phyloP scores from a whole-genome alignment of 2,113 vertebrate species.

The Sylvietta virens region DNA sequence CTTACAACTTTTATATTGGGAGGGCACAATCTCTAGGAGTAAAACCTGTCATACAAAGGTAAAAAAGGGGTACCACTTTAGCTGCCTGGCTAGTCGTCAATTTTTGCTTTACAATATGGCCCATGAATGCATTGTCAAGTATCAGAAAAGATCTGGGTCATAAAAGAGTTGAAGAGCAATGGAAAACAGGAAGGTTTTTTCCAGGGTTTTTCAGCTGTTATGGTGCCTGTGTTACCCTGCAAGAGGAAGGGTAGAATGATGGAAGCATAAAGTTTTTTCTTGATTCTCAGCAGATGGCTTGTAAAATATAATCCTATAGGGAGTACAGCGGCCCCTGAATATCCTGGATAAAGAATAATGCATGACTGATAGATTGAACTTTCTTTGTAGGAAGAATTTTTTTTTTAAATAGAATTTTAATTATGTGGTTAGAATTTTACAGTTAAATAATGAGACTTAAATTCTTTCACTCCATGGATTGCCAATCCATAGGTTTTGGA shows the following conservation, averaged over 20 bases:
- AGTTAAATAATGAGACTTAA: background rate
- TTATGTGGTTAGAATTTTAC: background rate
- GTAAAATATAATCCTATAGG: slow-evolving; percentile 4
- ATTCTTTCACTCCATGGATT: background rate
- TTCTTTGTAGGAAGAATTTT: background rate
- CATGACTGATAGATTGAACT: background rate
- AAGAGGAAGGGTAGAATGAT: background rate
- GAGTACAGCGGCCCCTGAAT: background rate
- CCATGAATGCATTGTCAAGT: background rate
- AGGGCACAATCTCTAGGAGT: background rate
- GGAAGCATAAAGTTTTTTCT: background rate
- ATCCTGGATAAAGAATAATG: background rate
- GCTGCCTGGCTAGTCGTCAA: background rate
- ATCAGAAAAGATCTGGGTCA: background rate
- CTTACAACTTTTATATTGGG: background rate
- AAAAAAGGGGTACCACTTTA: background rate
- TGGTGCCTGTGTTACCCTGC: background rate
- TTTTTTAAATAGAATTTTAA: background rate
- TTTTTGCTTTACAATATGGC: background rate
- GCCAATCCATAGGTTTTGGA: background rate
- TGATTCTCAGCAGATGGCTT: slow-evolving; percentile 2
- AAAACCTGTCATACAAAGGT: background rate
- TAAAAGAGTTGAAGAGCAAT: background rate
- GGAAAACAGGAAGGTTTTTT: background rate
- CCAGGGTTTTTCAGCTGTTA: background rate